Conservation (phyloP, 2,113 vertebrate species). For the Symphodus melops region DNA sequence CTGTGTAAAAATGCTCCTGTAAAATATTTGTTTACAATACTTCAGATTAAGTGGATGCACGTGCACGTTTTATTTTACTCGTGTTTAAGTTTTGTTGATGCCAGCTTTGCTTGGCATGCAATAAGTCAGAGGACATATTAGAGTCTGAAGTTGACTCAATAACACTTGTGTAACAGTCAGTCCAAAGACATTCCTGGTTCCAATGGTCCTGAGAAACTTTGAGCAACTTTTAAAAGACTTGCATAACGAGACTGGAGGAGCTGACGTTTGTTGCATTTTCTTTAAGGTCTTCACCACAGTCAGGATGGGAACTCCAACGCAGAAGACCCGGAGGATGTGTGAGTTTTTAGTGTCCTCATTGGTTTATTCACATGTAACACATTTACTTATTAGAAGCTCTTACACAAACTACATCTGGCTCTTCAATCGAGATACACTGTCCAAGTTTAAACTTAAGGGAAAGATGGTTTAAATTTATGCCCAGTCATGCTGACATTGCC, state of each 20-base stretch:
- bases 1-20: not conserved
- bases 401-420: not conserved
- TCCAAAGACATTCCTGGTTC: not conserved
- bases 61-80: rapidly evolving
- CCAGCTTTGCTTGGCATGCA: not conserved
- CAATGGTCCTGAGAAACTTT: constrained; percentile 11
- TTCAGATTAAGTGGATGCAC: not conserved
- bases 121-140: not conserved
- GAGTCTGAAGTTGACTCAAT: not conserved
- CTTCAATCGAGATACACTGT: not conserved
- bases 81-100: not conserved
- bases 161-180: constrained; percentile 54
- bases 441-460: not conserved
- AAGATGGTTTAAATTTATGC: not conserved
- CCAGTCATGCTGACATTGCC: constrained; percentile 11
- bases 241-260: not conserved
- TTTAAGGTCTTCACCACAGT: constrained; percentile 64
- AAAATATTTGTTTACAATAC: not conserved
- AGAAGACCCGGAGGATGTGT: constrained; percentile 78
- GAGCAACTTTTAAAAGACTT: constrained; percentile 30
- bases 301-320: constrained; percentile 60
- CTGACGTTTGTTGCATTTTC: not conserved
- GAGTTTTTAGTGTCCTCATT: constrained; percentile 41
- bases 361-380: not conserved
- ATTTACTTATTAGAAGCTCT: not conserved